phyloP scores from a whole-genome alignment of 2,113 vertebrate genomes.

The Cynopterus brachyotis region DNA sequence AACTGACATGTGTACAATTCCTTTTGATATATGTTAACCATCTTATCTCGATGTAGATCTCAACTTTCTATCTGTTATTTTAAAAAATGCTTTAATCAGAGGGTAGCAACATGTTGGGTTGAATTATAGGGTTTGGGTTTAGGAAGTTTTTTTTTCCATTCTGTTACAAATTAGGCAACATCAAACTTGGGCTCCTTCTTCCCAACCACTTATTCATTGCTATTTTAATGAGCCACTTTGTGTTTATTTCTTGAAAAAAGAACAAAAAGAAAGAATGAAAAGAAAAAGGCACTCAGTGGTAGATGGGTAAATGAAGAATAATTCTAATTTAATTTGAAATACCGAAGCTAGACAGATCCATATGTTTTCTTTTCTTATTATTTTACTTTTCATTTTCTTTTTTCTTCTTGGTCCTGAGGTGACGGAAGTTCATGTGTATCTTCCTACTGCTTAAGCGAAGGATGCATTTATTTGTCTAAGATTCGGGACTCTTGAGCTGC shows the following conservation, averaged over 20 bases:
- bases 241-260: constrained; percentile 64
- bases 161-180: constrained; percentile 67
- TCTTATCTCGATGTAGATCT: constrained; percentile 82
- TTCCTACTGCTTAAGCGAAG: neutral
- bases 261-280: constrained; percentile 39
- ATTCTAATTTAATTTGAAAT: constrained; percentile 78
- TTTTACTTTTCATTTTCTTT: neutral
- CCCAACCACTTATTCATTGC: constrained; percentile 50
- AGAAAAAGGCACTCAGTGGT: neutral
- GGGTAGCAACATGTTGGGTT: constrained; percentile 69
- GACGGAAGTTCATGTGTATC: constrained; percentile 67
- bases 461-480: neutral
- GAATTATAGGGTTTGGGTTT: constrained; percentile 77
- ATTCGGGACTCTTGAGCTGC: neutral
- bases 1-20: constrained; percentile 62
- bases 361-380: constrained; percentile 33
- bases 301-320: constrained; percentile 54
- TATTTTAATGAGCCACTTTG: constrained; percentile 77
- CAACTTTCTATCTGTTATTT: constrained; percentile 76
- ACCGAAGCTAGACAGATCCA: constrained; percentile 54
- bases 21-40: constrained; percentile 81
- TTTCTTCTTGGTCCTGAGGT: neutral
- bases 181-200: constrained; percentile 67
- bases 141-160: neutral
- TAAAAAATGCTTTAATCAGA: constrained; percentile 83